phyloP scores from a whole-genome alignment of 2,888 invertebrate genomes.

The Lepidonotus clava region DNA sequence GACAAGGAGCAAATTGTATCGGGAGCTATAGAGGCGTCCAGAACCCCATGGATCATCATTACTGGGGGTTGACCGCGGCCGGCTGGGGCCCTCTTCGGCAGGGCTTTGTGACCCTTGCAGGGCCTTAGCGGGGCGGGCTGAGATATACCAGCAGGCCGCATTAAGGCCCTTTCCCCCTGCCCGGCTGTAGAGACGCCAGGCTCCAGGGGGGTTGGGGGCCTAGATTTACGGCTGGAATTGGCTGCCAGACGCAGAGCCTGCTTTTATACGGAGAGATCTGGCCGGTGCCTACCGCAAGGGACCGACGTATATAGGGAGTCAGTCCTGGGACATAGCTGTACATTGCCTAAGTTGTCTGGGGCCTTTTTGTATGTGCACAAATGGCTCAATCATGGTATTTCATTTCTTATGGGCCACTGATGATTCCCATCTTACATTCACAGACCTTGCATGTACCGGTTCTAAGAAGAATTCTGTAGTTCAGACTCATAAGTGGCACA shows the following conservation, averaged over 20 bases:
- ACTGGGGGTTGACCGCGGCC: neutral
- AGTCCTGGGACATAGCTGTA: neutral
- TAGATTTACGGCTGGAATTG: neutral
- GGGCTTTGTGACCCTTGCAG: neutral
- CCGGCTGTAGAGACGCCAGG: neutral
- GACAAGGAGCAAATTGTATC: neutral
- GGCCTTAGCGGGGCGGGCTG: neutral
- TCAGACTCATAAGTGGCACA: too few species aligned
- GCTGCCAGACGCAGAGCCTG: neutral
- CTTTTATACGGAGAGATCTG: neutral
- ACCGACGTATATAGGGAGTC: neutral
- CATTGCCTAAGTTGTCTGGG: too few species aligned
- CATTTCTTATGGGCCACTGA: too few species aligned
- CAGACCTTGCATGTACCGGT: too few species aligned
- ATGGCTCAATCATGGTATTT: too few species aligned
- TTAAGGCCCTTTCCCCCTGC: too few species aligned
- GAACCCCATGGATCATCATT: neutral
- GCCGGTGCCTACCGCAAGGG: neutral
- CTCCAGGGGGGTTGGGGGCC: neutral
- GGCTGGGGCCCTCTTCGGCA: neutral
- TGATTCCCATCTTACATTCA: too few species aligned
- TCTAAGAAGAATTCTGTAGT: too few species aligned
- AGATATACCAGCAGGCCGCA: too few species aligned
- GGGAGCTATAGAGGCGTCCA: too few species aligned
- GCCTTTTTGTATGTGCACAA: too few species aligned